Percentiles rank a stretch among this genome's conserved stretches.
Evolutionary conservation across 1,140 invertebrate species (phyloP).

Genomic region (Aphidius ervi): DNA sequence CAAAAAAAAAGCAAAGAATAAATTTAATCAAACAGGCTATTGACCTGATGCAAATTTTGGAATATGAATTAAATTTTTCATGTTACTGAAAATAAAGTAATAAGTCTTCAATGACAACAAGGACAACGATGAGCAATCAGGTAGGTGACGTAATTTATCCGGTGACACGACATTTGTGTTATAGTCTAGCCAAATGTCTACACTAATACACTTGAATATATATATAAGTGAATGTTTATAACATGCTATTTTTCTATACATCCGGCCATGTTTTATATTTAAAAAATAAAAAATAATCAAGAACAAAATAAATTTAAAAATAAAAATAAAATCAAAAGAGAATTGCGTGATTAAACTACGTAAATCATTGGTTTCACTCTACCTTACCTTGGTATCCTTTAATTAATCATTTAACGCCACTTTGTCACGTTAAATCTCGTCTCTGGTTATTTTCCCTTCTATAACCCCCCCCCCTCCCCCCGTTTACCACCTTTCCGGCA

Average conservation of each 20-base stretch:
- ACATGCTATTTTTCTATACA: slow-evolving; percentile 5
- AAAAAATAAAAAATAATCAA: too few species aligned
- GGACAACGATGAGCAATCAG: background rate
- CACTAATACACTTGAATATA: background rate
- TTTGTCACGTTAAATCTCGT: slow-evolving; percentile 24
- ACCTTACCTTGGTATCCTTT: slow-evolving; percentile 17
- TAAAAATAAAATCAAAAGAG: slow-evolving; percentile 11
- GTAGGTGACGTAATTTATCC: slow-evolving; percentile 19
- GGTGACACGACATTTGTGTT: background rate
- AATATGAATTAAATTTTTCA: background rate
- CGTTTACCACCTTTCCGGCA: background rate
- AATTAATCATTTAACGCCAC: slow-evolving; percentile 30
- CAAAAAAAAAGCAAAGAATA: too few species aligned
- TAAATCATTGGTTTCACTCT: slow-evolving; percentile 17
- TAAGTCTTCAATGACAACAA: background rate
- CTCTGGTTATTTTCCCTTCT: slow-evolving; percentile 11
- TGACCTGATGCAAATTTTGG: background rate
- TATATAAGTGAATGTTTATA: slow-evolving; percentile 1
- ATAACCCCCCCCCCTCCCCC: background rate
- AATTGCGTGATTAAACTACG: slow-evolving; percentile 23
- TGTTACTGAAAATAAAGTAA: too few species aligned
- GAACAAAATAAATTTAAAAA: background rate
- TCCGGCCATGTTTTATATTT: background rate
- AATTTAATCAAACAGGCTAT: too few species aligned
- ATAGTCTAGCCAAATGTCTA: too few species aligned